Percentiles rank a stretch among this genome's conserved stretches.
Conservation (phyloP, 2,113 vertebrate species). For the Burhinus bistriatus region DNA sequence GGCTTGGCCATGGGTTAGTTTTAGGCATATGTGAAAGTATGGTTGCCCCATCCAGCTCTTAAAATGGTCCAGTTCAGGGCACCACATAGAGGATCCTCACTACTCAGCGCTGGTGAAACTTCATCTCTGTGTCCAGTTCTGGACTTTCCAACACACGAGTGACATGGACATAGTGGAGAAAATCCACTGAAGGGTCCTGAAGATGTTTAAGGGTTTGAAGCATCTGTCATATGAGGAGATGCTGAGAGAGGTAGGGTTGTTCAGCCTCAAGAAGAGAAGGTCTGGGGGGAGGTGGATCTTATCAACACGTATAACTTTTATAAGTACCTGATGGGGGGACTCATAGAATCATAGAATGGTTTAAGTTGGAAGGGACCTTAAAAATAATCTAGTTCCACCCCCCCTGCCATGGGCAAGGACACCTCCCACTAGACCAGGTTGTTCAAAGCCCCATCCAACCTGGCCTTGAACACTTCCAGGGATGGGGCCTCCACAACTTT, state of each 20-base stretch:
- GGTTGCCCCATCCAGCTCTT: neutral
- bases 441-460: too few species aligned
- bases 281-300: neutral
- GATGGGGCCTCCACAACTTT: too few species aligned
- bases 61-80: neutral
- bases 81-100: fast-evolving
- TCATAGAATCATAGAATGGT: too few species aligned
- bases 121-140: neutral
- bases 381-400: too few species aligned
- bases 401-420: too few species aligned
- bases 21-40: neutral
- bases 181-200: neutral
- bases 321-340: neutral
- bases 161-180: fast-evolving
- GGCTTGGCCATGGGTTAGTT: neutral
- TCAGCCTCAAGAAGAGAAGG: neutral
- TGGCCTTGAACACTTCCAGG: too few species aligned
- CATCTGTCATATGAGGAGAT: neutral
- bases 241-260: neutral
- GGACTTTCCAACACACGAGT: neutral
- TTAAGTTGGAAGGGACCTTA: too few species aligned
- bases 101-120: neutral
- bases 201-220: neutral
- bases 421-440: too few species aligned
- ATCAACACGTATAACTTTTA: too few species aligned